Evolutionary conservation across 30 jellyfish, hydroid and myxozoan genomes (phyloP).

Genomic region (Turritopsis dohrnii): DNA sequence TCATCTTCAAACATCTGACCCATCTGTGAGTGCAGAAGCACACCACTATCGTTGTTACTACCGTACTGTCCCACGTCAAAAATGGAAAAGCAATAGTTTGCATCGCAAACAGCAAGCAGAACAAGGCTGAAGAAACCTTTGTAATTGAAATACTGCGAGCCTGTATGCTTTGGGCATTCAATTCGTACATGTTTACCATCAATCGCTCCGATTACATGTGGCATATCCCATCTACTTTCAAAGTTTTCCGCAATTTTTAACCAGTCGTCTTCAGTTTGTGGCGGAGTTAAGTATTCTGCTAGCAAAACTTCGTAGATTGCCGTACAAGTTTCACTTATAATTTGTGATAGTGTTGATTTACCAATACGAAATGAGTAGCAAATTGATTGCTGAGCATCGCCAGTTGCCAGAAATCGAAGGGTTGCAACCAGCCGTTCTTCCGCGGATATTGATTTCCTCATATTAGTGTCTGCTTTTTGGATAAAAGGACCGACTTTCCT

Average conservation of each 20-base stretch:
- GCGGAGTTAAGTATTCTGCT: not conserved
- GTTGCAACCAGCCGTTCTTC: slow-evolving; percentile 41
- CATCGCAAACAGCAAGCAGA: slow-evolving; percentile 48
- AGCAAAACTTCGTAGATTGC: slow-evolving; percentile 36
- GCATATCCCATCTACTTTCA: slow-evolving; percentile 31
- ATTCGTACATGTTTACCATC: slow-evolving; percentile 54
- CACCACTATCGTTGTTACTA: slow-evolving; percentile 36
- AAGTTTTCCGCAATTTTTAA: slow-evolving; percentile 7
- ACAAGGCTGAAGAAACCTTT: slow-evolving; percentile 54
- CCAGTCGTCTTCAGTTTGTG: slow-evolving; percentile 24
- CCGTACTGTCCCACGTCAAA: slow-evolving; percentile 38
- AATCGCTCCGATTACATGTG: slow-evolving; percentile 42
- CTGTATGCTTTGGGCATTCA: slow-evolving; percentile 45
- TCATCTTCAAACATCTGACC: slow-evolving; percentile 24
- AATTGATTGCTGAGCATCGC: slow-evolving; percentile 45
- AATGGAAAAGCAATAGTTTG: slow-evolving; percentile 32
- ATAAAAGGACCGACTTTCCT: not conserved
- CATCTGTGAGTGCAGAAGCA: slow-evolving; percentile 26
- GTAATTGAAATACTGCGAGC: slow-evolving; percentile 44
- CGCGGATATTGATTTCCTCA: slow-evolving; percentile 36
- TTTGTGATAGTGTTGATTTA: slow-evolving; percentile 19
- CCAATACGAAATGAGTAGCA: slow-evolving; percentile 40
- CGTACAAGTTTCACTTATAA: slow-evolving; percentile 28
- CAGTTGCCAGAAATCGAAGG: slow-evolving; percentile 50
- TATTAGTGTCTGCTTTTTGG: slow-evolving; percentile 6